Evolutionary conservation across 2,113 vertebrate genomes (phyloP), one percentile per base, ranked within the genome.

Genomic region (Marmota monax): DNA sequence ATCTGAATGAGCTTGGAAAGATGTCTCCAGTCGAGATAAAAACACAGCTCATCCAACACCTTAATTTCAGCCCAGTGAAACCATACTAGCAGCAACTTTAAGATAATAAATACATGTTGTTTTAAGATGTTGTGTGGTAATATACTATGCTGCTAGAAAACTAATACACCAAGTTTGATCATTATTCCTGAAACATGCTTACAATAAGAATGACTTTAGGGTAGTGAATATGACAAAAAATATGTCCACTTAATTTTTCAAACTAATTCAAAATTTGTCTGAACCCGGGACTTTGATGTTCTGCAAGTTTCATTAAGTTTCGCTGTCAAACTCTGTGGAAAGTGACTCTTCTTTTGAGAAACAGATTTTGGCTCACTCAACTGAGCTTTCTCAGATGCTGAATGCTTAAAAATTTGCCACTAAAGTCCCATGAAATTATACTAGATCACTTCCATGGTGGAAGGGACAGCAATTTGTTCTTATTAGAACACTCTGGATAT

Each of bases 141-240:
- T 32, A 51, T 72, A 65, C 29, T 32, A 77, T 65, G 70, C n/a
- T 84, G 42, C 32, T 32, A 84, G 53, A 78, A 84, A 88, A 84
- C 39, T 78, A 61, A 82, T 37, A 69, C 7, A 63, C 2, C 58
- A 58, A 80, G 34, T 90, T 25, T 90, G 48, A 92, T 83, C 61
- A 96, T 63, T 72, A 94, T 48, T 92, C 39, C 37, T 58, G 29
- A 89, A 79, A 95, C 9, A 42, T n/a, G 32, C 16, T 83, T 78
- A 77, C 42, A 94, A 95, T 77, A 61, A 92, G 32, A 89, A 95
- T 78, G 56, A 84, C 65, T 84, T 9, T 90, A 29, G 56, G 2
- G 25, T 73, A 88, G 39, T 74, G 37, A 18, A 48, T 73, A 58
- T 84, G 74, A 29, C 73, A 95, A 89, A 88, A 88, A 94, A 92